Percentiles rank a stretch among this genome's conserved stretches.
phyloP scores from a whole-genome alignment of 2,113 vertebrate species.

The Pogonocichla stellata region DNA sequence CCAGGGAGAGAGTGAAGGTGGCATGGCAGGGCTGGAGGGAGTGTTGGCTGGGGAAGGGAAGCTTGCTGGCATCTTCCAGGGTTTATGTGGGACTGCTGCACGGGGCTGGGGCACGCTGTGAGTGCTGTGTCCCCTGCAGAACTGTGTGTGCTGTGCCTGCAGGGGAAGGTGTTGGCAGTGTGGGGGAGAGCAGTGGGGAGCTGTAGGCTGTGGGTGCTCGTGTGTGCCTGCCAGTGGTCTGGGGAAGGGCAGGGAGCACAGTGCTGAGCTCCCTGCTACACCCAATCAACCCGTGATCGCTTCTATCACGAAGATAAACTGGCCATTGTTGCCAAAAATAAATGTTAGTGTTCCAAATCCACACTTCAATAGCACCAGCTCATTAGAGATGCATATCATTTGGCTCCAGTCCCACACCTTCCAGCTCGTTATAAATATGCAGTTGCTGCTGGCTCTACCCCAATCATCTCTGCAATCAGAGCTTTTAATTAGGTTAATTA shows the following conservation, averaged over 20 bases:
- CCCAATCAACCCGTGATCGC: background rate
- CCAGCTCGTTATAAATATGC: constrained; percentile 92
- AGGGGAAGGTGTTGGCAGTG: accelerated
- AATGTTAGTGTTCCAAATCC: constrained; percentile 78
- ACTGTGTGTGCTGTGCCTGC: background rate
- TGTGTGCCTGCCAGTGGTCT: background rate
- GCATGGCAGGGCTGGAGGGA: too few species aligned
- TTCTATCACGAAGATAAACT: constrained; percentile 70
- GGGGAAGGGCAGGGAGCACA: background rate
- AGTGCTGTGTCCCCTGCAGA: background rate
- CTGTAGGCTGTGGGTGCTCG: background rate
- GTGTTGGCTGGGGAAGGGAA: background rate
- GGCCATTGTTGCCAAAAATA: constrained; percentile 84
- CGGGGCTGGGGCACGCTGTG: accelerated
- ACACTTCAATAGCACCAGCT: constrained; percentile 79
- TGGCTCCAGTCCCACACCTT: constrained; percentile 95
- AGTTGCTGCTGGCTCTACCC: constrained; percentile 91
- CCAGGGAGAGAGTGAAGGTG: accelerated
- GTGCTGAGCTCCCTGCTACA: background rate
- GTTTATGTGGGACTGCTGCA: accelerated
- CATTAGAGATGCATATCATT: constrained; percentile 93
- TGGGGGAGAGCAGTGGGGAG: accelerated
- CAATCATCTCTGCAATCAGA: constrained; percentile 99
- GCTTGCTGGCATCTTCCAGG: background rate
- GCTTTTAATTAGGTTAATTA: constrained; percentile 99